Conservation (phyloP, 2,888 invertebrate genomes). For the Oxycera nigricornis region DNA sequence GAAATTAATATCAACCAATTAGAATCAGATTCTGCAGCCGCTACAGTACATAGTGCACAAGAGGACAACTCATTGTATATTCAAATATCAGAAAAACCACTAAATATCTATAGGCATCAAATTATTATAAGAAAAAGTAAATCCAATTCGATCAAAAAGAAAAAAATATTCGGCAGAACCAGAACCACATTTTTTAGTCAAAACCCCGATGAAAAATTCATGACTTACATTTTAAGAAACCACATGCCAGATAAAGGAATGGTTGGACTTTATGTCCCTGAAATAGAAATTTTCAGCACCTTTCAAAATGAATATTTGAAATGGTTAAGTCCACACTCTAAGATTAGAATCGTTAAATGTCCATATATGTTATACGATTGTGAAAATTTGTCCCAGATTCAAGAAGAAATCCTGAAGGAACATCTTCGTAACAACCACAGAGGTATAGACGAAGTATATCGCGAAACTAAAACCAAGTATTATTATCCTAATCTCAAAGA, state of each 20-base stretch:
- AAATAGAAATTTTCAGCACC: not conserved
- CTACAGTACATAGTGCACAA: conserved; percentile 1
- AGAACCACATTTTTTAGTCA: not conserved
- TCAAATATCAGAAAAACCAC: not conserved
- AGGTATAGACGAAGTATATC: not conserved
- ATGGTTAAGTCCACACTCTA: too few species aligned
- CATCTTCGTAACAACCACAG: not conserved
- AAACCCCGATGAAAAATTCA: not conserved
- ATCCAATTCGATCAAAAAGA: not conserved
- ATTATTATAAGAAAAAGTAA: conserved; percentile 1
- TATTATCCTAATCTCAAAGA: not conserved
- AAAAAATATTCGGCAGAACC: not conserved
- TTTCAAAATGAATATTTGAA: too few species aligned
- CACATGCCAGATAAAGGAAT: too few species aligned
- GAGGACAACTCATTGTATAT: conserved; percentile 1
- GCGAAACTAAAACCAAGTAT: not conserved
- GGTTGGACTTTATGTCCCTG: not conserved
- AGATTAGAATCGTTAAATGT: not conserved
- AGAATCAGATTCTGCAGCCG: not conserved
- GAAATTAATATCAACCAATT: not conserved
- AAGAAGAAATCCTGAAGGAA: conserved; percentile 8
- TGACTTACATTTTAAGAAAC: too few species aligned
- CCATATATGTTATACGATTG: not conserved
- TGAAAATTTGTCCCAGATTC: not conserved
- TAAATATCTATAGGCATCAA: conserved; percentile 1